Percentiles rank a stretch among this genome's conserved stretches.
Conservation (phyloP, 2,888 invertebrate species). For the Adineta ricciae region DNA sequence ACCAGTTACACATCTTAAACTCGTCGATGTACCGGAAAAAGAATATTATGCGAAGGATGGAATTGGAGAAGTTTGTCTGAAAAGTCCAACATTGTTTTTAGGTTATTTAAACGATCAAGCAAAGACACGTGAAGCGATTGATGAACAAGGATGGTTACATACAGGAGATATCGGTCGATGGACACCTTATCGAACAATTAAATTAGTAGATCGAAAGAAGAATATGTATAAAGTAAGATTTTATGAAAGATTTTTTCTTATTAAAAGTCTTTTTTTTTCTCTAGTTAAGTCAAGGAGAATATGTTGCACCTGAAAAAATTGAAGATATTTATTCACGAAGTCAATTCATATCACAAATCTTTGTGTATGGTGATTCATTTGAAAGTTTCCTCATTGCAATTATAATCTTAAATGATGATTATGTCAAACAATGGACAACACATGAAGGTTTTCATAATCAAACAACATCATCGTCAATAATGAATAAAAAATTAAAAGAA, state of each 20-base stretch:
- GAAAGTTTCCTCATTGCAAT: slow-evolving; percentile 26
- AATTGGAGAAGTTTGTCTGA: slow-evolving; percentile 65
- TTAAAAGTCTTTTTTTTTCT: background rate
- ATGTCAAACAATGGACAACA: background rate
- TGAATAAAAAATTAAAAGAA: slow-evolving; percentile 18
- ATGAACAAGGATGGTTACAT: slow-evolving; percentile 29
- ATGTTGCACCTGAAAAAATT: slow-evolving; percentile 31
- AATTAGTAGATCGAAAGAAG: slow-evolving; percentile 33
- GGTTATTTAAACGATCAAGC: slow-evolving; percentile 88
- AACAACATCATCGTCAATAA: too few relatives aligned
- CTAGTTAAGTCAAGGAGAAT: slow-evolving; percentile 30
- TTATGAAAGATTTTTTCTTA: background rate
- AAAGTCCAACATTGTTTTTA: slow-evolving; percentile 81
- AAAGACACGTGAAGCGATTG: slow-evolving; percentile 69
- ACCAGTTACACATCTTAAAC: slow-evolving; percentile 82
- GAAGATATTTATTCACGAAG: slow-evolving; percentile 21
- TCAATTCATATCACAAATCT: slow-evolving; percentile 29
- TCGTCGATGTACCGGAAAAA: slow-evolving; percentile 95
- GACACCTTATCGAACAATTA: slow-evolving; percentile 11
- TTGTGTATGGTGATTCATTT: slow-evolving; percentile 33
- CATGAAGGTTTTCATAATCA: too few relatives aligned
- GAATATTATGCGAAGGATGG: slow-evolving; percentile 53
- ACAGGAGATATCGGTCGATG: slow-evolving; percentile 31
- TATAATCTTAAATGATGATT: slow-evolving; percentile 18
- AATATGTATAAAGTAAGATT: slow-evolving; percentile 26